Conservation (phyloP, 53 echinoderm and acorn worm genomes). For the Actinopyga echinites region DNA sequence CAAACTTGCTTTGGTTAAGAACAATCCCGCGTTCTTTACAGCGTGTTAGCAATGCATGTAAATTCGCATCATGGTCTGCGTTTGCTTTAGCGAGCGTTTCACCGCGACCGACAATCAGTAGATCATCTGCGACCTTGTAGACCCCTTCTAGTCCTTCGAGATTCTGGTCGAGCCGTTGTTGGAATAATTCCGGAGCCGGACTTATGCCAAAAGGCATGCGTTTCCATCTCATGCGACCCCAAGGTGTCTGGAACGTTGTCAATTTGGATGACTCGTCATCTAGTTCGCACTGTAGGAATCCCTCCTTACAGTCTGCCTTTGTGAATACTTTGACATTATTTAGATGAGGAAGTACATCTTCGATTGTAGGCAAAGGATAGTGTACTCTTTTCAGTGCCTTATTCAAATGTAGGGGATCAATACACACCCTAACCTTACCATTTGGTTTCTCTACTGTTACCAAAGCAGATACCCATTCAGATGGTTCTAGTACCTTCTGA, state of each 20-base stretch:
- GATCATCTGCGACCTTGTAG: conserved; percentile 54
- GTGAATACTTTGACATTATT: conserved; percentile 57
- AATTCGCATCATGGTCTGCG: background rate
- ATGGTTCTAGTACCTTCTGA: conserved; percentile 17
- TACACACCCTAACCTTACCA: conserved; percentile 49
- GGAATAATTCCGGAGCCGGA: conserved; percentile 29
- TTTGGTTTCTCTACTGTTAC: conserved; percentile 52
- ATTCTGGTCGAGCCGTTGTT: conserved; percentile 4
- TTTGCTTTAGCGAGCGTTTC: background rate
- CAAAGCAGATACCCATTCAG: conserved; percentile 65
- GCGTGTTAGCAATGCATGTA: background rate
- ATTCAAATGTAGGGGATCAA: conserved; percentile 40
- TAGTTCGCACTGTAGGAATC: conserved; percentile 52
- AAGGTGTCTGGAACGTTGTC: conserved; percentile 64
- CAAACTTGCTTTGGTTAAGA: conserved; percentile 23
- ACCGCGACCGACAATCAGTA: conserved; percentile 48
- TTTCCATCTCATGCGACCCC: too few species aligned
- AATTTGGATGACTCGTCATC: conserved; percentile 50
- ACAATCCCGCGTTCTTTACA: background rate
- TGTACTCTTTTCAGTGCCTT: conserved; percentile 47
- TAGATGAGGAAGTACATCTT: conserved; percentile 26
- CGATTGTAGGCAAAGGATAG: conserved; percentile 39
- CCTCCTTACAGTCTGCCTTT: conserved; percentile 40
- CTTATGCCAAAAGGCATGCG: conserved; percentile 65
- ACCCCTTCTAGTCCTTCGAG: conserved; percentile 45